A percentile compares a stretch with the other conserved stretches of the same genome.
These are phyloP conservation scores for Acronicta aceris DNA, from an alignment of 2,888 invertebrate species.

Conservation along the genomic window DNA sequence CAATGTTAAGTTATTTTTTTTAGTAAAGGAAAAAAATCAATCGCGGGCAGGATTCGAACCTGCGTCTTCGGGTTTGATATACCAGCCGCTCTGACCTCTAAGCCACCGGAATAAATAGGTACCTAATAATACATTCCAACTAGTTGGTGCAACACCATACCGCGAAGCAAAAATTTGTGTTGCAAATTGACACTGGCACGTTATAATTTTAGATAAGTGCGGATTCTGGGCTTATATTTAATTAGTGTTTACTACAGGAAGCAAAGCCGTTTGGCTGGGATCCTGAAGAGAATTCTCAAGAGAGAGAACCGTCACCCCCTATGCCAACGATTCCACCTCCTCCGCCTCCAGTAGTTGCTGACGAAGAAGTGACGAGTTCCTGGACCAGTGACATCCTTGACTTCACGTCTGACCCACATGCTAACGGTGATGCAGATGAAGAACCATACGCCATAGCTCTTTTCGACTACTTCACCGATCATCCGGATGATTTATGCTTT, in stretches of 20 bases:
- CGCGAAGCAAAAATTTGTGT: too few relatives aligned
- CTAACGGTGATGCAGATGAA: slow-evolving; percentile 65
- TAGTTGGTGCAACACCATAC: too few relatives aligned
- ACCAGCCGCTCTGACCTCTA: too few relatives aligned
- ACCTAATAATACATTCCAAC: too few relatives aligned
- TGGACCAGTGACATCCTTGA: slow-evolving; percentile 66
- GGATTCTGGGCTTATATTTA: slow-evolving; percentile 13
- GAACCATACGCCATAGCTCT: slow-evolving; percentile 93
- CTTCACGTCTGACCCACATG: slow-evolving; percentile 41
- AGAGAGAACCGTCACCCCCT: slow-evolving; percentile 91
- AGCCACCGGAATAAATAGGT: too few relatives aligned
- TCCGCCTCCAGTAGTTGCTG: slow-evolving; percentile 90
- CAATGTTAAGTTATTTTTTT: too few relatives aligned
- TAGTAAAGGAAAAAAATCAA: too few relatives aligned
- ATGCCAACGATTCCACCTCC: slow-evolving; percentile 95
- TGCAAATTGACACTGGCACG: too few relatives aligned
- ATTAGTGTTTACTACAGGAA: slow-evolving; percentile 68
- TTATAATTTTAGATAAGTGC: not conserved
- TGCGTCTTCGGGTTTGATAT: too few relatives aligned
- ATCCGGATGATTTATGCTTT: slow-evolving; percentile 94
- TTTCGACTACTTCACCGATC: slow-evolving; percentile 93
- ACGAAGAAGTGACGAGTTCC: slow-evolving; percentile 71
- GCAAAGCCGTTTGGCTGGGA: slow-evolving; percentile 78
- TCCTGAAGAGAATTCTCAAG: slow-evolving; percentile 71
- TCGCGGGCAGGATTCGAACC: too few relatives aligned